Conservation (phyloP, 2,888 invertebrate genomes). For the Alcis repandata region DNA sequence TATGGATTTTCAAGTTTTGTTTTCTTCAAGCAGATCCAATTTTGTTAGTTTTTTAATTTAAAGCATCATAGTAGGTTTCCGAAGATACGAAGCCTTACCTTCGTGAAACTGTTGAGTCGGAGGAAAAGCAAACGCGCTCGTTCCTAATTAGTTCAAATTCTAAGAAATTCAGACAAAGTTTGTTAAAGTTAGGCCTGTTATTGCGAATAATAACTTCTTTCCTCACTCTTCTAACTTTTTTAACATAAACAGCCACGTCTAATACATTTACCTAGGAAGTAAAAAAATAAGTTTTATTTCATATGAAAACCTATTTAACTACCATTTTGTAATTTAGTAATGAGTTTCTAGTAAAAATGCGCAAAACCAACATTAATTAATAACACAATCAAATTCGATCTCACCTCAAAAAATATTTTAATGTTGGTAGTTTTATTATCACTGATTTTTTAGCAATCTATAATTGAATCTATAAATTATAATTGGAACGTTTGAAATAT, state of each 20-base stretch:
- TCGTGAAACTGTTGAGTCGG: conserved; percentile 2
- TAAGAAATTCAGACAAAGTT: conserved; percentile 5
- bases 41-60: background rate
- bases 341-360: background rate
- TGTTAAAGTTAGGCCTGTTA: conserved; percentile 1
- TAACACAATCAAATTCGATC: too few species aligned
- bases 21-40: background rate
- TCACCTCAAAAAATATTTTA: too few species aligned
- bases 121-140: conserved; percentile 13
- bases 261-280: too few species aligned
- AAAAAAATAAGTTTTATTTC: too few species aligned
- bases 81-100: background rate
- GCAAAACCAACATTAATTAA: too few species aligned
- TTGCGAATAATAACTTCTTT: background rate
- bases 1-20: conserved; percentile 6
- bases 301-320: too few species aligned
- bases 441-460: too few species aligned
- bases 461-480: too few species aligned
- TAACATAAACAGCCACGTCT: too few species aligned
- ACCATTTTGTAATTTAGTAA: background rate
- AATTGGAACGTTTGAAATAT: background rate
- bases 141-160: conserved; percentile 18
- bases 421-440: too few species aligned
- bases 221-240: too few species aligned
- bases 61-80: background rate